Conservation (phyloP, 2,888 invertebrate genomes). For the Thymelicus acteon region DNA sequence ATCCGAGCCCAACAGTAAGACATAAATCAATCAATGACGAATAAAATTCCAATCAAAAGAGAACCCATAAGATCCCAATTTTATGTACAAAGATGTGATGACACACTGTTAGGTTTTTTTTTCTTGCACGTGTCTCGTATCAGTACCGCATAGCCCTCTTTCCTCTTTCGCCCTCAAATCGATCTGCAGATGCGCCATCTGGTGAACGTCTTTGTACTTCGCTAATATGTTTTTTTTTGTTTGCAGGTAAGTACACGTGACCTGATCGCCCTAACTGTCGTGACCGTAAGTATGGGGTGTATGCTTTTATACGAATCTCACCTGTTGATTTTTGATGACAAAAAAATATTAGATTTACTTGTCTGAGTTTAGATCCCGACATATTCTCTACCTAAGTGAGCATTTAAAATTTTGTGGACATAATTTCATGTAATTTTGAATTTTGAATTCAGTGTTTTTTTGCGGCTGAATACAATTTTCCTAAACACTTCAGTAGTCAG, state of each 20-base stretch:
- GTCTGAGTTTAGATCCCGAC: too few relatives aligned
- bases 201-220: constrained; percentile 39
- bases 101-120: constrained; percentile 5
- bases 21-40: too few relatives aligned
- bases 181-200: constrained; percentile 37
- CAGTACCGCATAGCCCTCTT: constrained; percentile 36
- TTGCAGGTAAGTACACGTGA: constrained; percentile 45
- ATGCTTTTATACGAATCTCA: background rate
- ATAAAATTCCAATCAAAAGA: too few relatives aligned
- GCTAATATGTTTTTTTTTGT: constrained; percentile 44
- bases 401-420: too few relatives aligned
- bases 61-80: too few relatives aligned
- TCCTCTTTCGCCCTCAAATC: constrained; percentile 39
- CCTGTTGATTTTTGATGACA: background rate
- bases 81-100: too few relatives aligned
- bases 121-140: constrained; percentile 25
- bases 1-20: too few relatives aligned
- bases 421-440: too few relatives aligned
- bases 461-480: too few relatives aligned
- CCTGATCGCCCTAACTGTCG: constrained; percentile 29
- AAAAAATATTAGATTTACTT: background rate
- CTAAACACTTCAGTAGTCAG: too few relatives aligned
- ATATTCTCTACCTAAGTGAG: too few relatives aligned
- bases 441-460: too few relatives aligned
- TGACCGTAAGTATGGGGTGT: constrained; percentile 23